Conservation (phyloP, 2,797 vertebrate genomes). For the Moxostoma hubbsi region DNA sequence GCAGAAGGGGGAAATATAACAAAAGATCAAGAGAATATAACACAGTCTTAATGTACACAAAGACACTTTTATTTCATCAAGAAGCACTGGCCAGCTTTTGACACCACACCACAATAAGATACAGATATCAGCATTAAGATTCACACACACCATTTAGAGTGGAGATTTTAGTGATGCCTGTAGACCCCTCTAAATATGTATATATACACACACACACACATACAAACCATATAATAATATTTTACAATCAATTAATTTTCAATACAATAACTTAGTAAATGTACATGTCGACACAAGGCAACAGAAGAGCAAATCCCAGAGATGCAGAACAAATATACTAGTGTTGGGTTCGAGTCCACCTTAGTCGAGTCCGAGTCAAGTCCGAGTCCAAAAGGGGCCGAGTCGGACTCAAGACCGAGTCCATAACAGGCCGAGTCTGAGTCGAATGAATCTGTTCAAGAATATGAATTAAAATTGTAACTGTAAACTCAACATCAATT, state of each 20-base stretch:
- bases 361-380: too few relatives aligned
- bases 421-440: too few relatives aligned
- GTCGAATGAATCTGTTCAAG: too few relatives aligned
- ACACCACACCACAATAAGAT: constrained; percentile 51
- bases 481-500: too few relatives aligned
- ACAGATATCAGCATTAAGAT: constrained; percentile 52
- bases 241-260: constrained; percentile 45
- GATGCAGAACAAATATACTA: constrained; percentile 60
- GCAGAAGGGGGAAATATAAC: not conserved
- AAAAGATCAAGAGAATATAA: constrained; percentile 23
- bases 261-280: constrained; percentile 46
- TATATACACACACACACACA: constrained; percentile 48
- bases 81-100: constrained; percentile 49
- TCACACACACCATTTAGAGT: constrained; percentile 41
- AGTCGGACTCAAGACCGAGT: too few relatives aligned
- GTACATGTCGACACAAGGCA: constrained; percentile 54
- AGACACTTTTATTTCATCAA: constrained; percentile 60
- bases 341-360: too few relatives aligned
- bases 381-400: too few relatives aligned
- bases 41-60: constrained; percentile 15
- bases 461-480: too few relatives aligned
- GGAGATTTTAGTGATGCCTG: constrained; percentile 8
- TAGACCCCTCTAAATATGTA: constrained; percentile 6
- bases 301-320: constrained; percentile 61
- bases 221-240: constrained; percentile 45